Percentiles rank a stretch among this genome's conserved stretches.
These are phyloP conservation scores for Melitaea cinxia DNA, from an alignment of 1,140 invertebrate genomes.

Conservation along the genomic window DNA sequence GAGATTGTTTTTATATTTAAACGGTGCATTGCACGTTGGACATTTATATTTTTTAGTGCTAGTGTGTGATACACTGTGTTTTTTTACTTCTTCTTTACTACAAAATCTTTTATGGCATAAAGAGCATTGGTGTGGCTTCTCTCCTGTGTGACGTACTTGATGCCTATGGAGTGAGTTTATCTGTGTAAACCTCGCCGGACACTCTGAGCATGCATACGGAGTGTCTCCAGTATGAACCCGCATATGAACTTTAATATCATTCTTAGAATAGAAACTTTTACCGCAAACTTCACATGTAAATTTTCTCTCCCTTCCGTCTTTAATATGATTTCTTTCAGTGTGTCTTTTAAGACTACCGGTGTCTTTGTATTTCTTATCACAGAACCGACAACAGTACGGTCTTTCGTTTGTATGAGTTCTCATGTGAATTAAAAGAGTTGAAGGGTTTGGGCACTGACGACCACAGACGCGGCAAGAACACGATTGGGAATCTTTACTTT, in stretches of 20 bases:
- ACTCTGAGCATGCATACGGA: constrained; percentile 60
- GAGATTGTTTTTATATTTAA: constrained; percentile 64
- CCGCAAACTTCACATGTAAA: constrained; percentile 82
- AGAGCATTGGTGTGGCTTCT: constrained; percentile 85
- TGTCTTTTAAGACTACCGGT: constrained; percentile 70
- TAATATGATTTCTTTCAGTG: constrained; percentile 51
- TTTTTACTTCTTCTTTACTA: constrained; percentile 57
- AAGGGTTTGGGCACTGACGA: constrained; percentile 81
- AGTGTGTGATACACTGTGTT: constrained; percentile 54
- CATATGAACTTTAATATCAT: constrained; percentile 59
- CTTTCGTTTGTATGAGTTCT: constrained; percentile 64
- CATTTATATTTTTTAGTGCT: constrained; percentile 62
- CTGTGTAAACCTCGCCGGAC: constrained; percentile 60
- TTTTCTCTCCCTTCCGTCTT: constrained; percentile 40
- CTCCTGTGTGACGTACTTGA: constrained; percentile 89
- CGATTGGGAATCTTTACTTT: background rate
- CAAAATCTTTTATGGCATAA: constrained; percentile 84
- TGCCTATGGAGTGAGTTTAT: constrained; percentile 79
- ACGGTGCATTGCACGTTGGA: constrained; percentile 52
- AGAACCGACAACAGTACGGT: constrained; percentile 54
- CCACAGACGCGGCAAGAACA: constrained; percentile 83
- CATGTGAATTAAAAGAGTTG: constrained; percentile 57
- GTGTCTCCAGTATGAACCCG: constrained; percentile 69
- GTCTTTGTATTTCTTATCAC: constrained; percentile 78
- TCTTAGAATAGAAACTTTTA: constrained; percentile 80